Evolutionary conservation across 2,113 vertebrate species (phyloP).

Genomic region (Lucifuga dentata): DNA sequence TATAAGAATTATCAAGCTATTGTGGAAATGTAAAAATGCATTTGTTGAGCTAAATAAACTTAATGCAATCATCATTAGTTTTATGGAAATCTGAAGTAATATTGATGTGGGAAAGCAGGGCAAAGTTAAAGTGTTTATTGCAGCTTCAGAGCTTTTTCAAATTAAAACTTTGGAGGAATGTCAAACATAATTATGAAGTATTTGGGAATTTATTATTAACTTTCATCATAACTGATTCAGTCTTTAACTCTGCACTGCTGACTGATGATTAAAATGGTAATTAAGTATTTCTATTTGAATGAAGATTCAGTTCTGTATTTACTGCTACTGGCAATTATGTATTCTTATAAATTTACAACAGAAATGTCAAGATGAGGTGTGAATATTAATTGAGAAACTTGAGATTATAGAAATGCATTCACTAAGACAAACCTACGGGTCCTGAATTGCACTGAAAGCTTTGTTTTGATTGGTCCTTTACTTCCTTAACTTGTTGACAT

Average conservation of each 20-base stretch:
- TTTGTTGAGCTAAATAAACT: background rate
- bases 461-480: no score
- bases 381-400: no score
- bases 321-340: conserved; percentile 7
- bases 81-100: no score
- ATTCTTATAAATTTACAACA: conserved; percentile 15
- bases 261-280: conserved; percentile 42
- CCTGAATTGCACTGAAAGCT: no score
- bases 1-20: no score
- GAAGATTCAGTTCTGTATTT: background rate
- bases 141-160: conserved; percentile 13
- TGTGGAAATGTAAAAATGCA: no score
- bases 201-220: conserved; percentile 28
- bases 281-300: conserved; percentile 25
- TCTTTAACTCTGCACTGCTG: conserved; percentile 10
- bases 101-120: conserved; percentile 3
- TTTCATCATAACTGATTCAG: conserved; percentile 45
- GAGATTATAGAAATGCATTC: no score
- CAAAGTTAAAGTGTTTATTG: conserved; percentile 25
- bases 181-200: conserved; percentile 18
- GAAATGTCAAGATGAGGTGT: conserved; percentile 8
- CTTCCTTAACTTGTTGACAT: no score
- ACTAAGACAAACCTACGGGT: no score
- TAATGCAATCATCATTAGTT: background rate
- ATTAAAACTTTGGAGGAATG: conserved; percentile 39